phyloP scores from a whole-genome alignment of 2,797 vertebrate species.

The Rhinella marina region DNA sequence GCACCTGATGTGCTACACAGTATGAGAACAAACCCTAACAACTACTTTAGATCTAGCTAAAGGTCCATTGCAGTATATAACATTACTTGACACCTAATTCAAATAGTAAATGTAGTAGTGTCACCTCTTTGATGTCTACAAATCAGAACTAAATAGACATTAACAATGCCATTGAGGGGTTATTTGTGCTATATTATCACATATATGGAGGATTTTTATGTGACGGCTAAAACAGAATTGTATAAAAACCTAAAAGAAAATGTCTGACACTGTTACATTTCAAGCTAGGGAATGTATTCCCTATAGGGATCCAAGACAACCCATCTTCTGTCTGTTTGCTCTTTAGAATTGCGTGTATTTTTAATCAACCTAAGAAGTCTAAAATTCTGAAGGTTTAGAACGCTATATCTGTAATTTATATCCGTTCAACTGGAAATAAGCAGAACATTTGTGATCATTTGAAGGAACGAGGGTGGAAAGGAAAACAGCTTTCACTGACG shows the following conservation, averaged over 20 bases:
- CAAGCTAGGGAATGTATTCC: background rate
- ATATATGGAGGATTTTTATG: background rate
- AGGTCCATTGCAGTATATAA: background rate
- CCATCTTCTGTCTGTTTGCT: conserved; percentile 28
- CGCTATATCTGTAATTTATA: conserved; percentile 68
- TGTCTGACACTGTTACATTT: background rate
- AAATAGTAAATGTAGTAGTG: background rate
- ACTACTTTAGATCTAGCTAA: no score
- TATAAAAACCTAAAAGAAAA: background rate
- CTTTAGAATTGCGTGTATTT: conserved; percentile 57
- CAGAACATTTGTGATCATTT: conserved; percentile 76
- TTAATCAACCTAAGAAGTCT: conserved; percentile 20
- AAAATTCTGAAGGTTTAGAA: conserved; percentile 60
- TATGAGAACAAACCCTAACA: no score
- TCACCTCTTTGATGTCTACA: background rate
- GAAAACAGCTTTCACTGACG: conserved; percentile 66
- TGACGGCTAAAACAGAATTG: background rate
- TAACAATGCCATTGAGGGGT: background rate
- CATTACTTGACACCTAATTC: background rate
- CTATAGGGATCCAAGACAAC: background rate
- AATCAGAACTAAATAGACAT: background rate
- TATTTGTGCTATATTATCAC: conserved; percentile 15
- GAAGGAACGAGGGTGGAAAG: conserved; percentile 75
- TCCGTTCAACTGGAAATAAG: conserved; percentile 75
- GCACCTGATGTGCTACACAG: no score